These are phyloP conservation scores for Cercopithecus hamlyni DNA, from an alignment of 2,797 vertebrate species.

Conservation along the genomic window DNA sequence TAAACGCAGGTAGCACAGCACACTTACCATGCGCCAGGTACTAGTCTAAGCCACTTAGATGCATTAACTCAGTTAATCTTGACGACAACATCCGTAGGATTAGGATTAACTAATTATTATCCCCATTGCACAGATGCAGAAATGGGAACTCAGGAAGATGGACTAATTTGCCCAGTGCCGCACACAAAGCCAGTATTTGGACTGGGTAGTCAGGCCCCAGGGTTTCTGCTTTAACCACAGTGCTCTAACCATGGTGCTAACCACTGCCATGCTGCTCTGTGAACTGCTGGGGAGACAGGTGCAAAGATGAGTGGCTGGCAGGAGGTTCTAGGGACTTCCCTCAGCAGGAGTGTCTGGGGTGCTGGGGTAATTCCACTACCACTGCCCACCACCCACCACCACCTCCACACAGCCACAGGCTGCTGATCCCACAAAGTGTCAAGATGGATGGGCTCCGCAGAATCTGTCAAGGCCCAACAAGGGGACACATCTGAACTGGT, in stretches of 20 bases:
- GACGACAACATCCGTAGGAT: too few species aligned
- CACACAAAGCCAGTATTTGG: neutral
- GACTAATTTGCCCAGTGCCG: neutral
- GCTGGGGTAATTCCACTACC: neutral
- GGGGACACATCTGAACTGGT: slow-evolving; percentile 13
- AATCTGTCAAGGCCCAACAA: slow-evolving; percentile 35
- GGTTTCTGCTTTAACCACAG: neutral
- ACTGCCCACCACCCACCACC: neutral
- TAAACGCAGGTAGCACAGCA: neutral
- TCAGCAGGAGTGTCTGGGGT: neutral
- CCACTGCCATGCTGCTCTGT: neutral
- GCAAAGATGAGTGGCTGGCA: neutral
- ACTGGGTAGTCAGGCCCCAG: neutral
- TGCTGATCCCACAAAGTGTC: neutral
- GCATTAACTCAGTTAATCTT: neutral
- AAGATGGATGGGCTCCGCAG: slow-evolving; percentile 24
- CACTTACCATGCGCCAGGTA: accelerated
- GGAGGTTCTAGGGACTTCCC: neutral
- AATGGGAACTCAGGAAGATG: neutral
- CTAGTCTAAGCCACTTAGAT: neutral
- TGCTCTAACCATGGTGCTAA: too few species aligned
- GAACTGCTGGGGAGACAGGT: too few species aligned
- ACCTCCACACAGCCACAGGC: neutral
- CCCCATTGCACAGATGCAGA: neutral
- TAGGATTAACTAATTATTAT: neutral